These are phyloP conservation scores for Scaptomyza reducta DNA, from an alignment of 2,888 invertebrate genomes.

Conservation along the genomic window DNA sequence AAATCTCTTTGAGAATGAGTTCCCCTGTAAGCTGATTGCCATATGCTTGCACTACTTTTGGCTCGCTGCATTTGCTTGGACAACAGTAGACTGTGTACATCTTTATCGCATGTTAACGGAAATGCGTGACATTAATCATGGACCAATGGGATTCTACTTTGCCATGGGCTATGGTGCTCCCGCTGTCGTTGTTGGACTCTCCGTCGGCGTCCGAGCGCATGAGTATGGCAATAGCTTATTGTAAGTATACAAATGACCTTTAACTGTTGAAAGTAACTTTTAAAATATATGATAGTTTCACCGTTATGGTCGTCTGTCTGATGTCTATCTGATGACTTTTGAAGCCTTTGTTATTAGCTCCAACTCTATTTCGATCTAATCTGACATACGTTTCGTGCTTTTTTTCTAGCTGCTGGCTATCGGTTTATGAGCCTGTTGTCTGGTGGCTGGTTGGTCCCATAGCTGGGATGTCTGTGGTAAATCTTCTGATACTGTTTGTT, in stretches of 20 bases:
- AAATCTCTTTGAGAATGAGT: conserved; percentile 93
- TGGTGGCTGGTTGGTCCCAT: conserved; percentile 98
- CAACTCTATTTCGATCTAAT: neutral
- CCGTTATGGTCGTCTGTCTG: too few species aligned
- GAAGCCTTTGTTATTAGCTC: neutral
- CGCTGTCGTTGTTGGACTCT: conserved; percentile 94
- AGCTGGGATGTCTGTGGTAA: conserved; percentile 90
- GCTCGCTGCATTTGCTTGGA: conserved; percentile 95
- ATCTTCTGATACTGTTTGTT: conserved; percentile 91
- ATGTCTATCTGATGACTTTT: too few species aligned
- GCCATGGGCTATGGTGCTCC: conserved; percentile 96
- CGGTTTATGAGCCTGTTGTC: conserved; percentile 95
- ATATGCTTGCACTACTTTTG: conserved; percentile 97
- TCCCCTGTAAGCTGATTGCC: conserved; percentile 94
- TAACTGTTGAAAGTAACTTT: too few species aligned
- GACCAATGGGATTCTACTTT: conserved; percentile 95
- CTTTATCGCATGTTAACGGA: conserved; percentile 97
- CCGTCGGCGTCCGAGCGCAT: conserved; percentile 96
- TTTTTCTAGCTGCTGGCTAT: conserved; percentile 93
- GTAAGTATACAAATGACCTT: conserved; percentile 86
- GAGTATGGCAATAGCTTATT: conserved; percentile 97
- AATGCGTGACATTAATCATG: conserved; percentile 97
- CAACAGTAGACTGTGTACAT: conserved; percentile 95
- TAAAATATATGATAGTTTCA: too few species aligned
- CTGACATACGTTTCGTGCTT: neutral